Percentiles rank a stretch among this genome's conserved stretches.
Conservation (phyloP, 2,888 invertebrate genomes). For the Yponomeuta malinellus region DNA sequence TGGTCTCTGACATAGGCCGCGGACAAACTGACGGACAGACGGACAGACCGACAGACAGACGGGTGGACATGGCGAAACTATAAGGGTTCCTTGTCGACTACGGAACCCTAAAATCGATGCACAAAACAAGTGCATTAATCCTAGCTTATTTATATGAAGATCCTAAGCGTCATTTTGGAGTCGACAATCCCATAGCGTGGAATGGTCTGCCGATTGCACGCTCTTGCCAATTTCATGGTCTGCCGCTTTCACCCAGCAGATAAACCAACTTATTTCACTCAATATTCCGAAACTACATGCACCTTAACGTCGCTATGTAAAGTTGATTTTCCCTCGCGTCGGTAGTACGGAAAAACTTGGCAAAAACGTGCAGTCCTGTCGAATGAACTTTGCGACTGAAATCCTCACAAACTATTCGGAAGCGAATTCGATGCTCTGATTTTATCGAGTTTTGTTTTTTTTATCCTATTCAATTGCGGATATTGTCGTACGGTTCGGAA, state of each 20-base stretch:
- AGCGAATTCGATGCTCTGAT: conserved; percentile 65
- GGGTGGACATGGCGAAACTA: too few species aligned
- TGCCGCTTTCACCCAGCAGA: conserved; percentile 60
- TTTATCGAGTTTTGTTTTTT: conserved; percentile 41
- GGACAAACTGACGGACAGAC: too few species aligned
- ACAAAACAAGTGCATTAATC: conserved; percentile 12
- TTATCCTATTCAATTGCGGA: conserved; percentile 50
- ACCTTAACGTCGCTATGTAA: not conserved
- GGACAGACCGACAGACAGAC: too few species aligned
- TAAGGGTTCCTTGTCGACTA: too few species aligned
- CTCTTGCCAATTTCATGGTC: conserved; percentile 69
- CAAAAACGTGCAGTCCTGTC: conserved; percentile 3
- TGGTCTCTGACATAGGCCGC: too few species aligned
- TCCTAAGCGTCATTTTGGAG: conserved; percentile 43
- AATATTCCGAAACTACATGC: not conserved
- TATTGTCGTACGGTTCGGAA: conserved; percentile 15
- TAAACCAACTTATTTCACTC: conserved; percentile 19
- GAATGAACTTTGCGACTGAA: conserved; percentile 57
- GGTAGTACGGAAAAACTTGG: conserved; percentile 4
- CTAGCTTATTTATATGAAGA: conserved; percentile 39
- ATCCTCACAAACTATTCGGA: conserved; percentile 67
- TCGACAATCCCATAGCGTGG: conserved; percentile 51
- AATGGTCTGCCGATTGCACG: conserved; percentile 37
- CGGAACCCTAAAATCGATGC: not conserved
- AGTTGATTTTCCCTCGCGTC: not conserved